Evolutionary conservation across 2,113 vertebrate genomes (phyloP).

Genomic region (Nasalis larvatus): DNA sequence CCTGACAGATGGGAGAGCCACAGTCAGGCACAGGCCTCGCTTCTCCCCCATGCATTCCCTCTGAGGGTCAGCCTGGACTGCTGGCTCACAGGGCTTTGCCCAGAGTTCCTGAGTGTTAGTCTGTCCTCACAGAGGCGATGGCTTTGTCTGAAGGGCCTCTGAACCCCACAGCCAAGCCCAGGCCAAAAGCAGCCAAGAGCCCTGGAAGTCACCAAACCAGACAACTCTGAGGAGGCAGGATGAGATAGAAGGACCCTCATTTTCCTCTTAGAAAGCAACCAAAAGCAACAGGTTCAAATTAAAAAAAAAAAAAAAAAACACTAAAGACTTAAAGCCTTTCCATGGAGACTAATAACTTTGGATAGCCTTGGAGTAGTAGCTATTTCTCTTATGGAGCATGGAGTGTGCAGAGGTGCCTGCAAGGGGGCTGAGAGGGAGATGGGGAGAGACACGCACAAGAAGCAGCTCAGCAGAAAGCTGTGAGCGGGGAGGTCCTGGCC

Average conservation of each 20-base stretch:
- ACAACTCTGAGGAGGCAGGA: neutral
- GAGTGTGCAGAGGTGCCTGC: neutral
- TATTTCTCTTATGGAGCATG: neutral
- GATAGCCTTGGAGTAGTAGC: neutral
- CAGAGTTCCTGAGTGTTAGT: neutral
- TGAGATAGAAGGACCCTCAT: neutral
- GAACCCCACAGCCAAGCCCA: neutral
- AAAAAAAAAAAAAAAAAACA: neutral
- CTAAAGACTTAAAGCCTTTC: neutral
- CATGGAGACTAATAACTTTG: neutral
- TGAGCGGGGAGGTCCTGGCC: neutral
- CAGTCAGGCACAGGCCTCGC: neutral
- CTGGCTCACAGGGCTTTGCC: neutral
- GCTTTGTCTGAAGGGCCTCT: neutral
- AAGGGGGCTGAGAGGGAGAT: neutral
- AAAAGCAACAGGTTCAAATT: neutral
- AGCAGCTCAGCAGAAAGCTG: neutral
- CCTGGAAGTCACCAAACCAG: neutral
- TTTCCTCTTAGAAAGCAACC: neutral
- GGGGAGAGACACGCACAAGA: neutral
- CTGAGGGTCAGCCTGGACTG: neutral
- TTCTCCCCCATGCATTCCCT: neutral
- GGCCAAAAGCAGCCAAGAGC: neutral
- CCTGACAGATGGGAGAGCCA: slow-evolving; percentile 76
- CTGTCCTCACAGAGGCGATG: neutral